phyloP scores from a whole-genome alignment of 2,797 vertebrate species.

The Tapera naevia region DNA sequence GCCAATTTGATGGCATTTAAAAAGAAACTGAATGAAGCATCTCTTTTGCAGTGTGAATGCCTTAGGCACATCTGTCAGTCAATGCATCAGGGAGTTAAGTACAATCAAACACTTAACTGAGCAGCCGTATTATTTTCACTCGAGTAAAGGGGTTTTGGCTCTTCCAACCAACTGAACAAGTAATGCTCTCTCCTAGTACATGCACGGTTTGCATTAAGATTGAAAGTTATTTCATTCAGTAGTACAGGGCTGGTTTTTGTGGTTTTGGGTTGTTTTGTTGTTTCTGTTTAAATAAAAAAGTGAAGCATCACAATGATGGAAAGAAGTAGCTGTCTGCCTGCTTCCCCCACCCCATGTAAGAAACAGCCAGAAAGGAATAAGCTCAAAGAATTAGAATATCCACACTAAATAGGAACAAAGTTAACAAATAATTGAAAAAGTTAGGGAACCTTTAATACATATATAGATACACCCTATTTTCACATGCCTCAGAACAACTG shows the following conservation, averaged over 20 bases:
- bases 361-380: neutral
- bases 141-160: constrained; percentile 20
- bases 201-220: neutral
- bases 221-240: neutral
- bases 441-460: neutral
- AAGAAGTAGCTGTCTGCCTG: accelerated
- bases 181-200: neutral
- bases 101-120: constrained; percentile 48
- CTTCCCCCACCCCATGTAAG: neutral
- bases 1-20: constrained; percentile 17
- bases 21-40: constrained; percentile 15
- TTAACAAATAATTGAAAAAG: neutral
- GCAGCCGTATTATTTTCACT: constrained; percentile 47
- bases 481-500: neutral
- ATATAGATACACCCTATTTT: neutral
- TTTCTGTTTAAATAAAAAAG: neutral
- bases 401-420: neutral
- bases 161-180: neutral
- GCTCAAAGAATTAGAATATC: neutral
- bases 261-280: neutral
- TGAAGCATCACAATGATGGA: neutral
- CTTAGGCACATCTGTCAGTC: constrained; percentile 27
- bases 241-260: neutral
- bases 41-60: neutral
- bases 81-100: constrained; percentile 8